These are phyloP conservation scores for Sclerurus mexicanus DNA, from an alignment of 2,113 vertebrate genomes.

Conservation along the genomic window DNA sequence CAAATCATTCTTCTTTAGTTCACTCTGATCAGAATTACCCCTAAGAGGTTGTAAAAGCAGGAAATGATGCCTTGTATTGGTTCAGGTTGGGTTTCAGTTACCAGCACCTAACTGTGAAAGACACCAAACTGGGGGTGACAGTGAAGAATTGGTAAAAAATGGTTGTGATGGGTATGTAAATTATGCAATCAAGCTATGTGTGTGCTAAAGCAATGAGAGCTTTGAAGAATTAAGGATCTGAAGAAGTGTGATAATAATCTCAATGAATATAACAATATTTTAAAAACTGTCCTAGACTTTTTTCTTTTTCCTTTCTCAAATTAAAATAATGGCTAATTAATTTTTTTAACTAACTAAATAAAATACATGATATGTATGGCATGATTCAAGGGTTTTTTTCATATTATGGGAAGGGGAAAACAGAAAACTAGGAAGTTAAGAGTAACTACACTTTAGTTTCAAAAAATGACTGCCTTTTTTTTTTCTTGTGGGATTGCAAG, in stretches of 20 bases:
- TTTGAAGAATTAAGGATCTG: background rate
- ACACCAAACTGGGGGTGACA: rapidly evolving
- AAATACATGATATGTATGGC: background rate
- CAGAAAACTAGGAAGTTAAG: background rate
- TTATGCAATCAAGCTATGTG: background rate
- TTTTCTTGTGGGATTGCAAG: background rate
- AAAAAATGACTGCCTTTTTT: background rate
- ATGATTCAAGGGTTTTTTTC: background rate
- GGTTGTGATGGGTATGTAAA: background rate
- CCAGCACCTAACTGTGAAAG: background rate
- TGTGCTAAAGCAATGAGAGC: background rate
- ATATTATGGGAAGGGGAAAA: background rate
- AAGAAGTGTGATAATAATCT: background rate
- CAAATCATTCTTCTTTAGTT: background rate
- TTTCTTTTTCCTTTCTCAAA: background rate
- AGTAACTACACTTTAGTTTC: background rate
- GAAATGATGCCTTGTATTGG: background rate
- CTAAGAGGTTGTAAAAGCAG: background rate
- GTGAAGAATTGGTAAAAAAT: background rate
- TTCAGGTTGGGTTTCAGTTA: background rate
- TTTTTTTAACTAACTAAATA: background rate
- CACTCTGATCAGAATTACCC: background rate
- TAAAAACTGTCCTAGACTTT: background rate
- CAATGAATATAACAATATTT: background rate
- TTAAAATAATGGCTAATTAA: background rate